These are phyloP conservation scores for Nomada goodeniana DNA, from an alignment of 2,888 invertebrate species.

Conservation along the genomic window DNA sequence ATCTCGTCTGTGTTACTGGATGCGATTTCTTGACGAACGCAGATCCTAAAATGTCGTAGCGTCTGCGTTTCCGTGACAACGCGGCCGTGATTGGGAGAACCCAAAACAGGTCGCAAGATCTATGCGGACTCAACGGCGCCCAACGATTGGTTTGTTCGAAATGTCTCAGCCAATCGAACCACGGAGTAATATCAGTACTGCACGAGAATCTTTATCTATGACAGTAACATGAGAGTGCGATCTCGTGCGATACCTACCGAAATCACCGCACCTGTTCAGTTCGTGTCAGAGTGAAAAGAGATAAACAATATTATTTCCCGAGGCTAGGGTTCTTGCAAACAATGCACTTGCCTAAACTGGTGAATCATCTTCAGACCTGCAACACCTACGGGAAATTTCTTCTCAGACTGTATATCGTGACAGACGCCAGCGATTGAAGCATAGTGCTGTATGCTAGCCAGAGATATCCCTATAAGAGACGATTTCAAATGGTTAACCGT, in stretches of 20 bases:
- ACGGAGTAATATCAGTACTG: neutral
- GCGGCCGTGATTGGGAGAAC: too few species aligned
- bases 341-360: conserved; percentile 59
- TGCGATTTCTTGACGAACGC: too few species aligned
- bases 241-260: conserved; percentile 34
- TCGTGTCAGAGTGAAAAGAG: conserved; percentile 20
- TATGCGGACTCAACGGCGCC: too few species aligned
- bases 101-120: too few species aligned
- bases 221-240: neutral
- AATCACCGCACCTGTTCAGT: conserved; percentile 50
- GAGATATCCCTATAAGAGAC: conserved; percentile 7
- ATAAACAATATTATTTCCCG: conserved; percentile 45
- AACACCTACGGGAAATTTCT: conserved; percentile 50
- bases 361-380: conserved; percentile 44
- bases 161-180: neutral
- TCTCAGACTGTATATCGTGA: conserved; percentile 51
- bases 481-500: conserved; percentile 28
- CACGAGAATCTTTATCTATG: neutral
- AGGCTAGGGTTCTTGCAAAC: conserved; percentile 57
- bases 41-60: too few species aligned
- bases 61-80: too few species aligned
- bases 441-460: conserved; percentile 39
- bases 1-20: too few species aligned
- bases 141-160: neutral
- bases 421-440: conserved; percentile 50